Evolutionary conservation across 2,888 invertebrate genomes (phyloP), one percentile per base, ranked within the genome.

Genomic region (Drosophila anomalata): DNA sequence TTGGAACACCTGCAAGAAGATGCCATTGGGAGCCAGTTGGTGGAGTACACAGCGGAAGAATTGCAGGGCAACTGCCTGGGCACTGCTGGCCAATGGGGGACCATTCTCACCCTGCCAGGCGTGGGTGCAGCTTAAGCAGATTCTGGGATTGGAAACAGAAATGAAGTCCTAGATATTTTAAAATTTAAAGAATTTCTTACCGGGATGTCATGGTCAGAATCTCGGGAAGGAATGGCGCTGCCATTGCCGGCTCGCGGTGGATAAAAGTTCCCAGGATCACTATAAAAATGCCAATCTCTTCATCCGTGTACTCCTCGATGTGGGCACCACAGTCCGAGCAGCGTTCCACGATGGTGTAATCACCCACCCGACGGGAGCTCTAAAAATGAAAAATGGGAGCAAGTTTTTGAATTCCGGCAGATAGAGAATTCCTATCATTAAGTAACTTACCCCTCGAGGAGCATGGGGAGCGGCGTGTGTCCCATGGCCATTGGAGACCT

Each of bases 41-140:
- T 99, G 99, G 58, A 99, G 93, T 70, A 98, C 96, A 90, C 99
- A 99, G 79, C 99, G 95, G 68, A 99, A 93, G 93, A 99, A 98
- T 92, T 99, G 99, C 90, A 98, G 96, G 22, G 99, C 99, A 29
- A 99, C 98, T 89, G 97, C 98, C 74, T 97, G 95, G 3, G 97
- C 97, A 89, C 98, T 97, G 69, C 99, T 98, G 0, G 99, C 98
- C 76, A 99, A 93, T 74, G 98, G 97, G 42, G 97, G 94, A 88
- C 95, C 95, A 74, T 95, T 96, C 90, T 97, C 97, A 73, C 94
- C 95, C 92, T 98, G 97, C 97, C 97, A 98, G 24, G 97, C 95
- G 91, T 96, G 97, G 89, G 95, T 95, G 58, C 96, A 95, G 77
- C 95, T 94, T 73, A 95, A 29, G 11, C 88, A 86, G 26, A 84